Base-by-base conservation (phyloP, 2,113 vertebrate species). In the Cyprinodon tularosa region DNA sequence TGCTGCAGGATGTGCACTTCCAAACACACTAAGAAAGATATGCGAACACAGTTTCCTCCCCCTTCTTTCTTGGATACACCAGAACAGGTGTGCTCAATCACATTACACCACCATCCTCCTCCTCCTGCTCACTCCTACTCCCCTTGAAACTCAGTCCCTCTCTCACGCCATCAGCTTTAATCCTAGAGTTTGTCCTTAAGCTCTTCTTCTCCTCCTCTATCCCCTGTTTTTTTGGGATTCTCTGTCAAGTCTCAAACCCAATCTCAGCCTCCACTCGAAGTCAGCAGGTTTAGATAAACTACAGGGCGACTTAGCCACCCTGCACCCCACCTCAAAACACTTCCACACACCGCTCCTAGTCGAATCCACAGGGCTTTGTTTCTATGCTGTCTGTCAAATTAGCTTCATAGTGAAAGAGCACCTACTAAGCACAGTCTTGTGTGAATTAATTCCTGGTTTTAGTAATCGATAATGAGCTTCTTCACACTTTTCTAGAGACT, bases 221-320 rank as follows among this genome's bases (percentile, higher is more conserved):
- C 85, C 85, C 78, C 87, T 83, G 85, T 90, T 91, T 92, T 29
- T 90, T 83, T 90, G 75, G 78, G 88, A 91, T 88, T 91, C 87
- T 86, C 87, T 86, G 82, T 81, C 80, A 78, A 88, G 84, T 86
- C 81, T 76, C 84, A 86, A 80, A 87, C 86, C 84, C 89, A 77
- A 84, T 86, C 89, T 85, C 82, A 77, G 85, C 88, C 84, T 86
- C 72, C 78, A 65, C 88, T 86, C 84, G 75, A 86, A 91, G 91
- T 92, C 91, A 92, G 91, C 85, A 90, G 88, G 89, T 91, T 91
- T 92, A 84, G 89, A 90, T 90, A 88, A 87, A 89, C 77, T 83
- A 78, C 80, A 78, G 69, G 78, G 64, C 82, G 79, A 82, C 89
- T 89, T 88, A 89, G 72, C 73, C 72, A 62, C 68, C 69, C 37